Base-by-base conservation (phyloP, 2,888 invertebrate species). In the Odontocolon sp. region DNA sequence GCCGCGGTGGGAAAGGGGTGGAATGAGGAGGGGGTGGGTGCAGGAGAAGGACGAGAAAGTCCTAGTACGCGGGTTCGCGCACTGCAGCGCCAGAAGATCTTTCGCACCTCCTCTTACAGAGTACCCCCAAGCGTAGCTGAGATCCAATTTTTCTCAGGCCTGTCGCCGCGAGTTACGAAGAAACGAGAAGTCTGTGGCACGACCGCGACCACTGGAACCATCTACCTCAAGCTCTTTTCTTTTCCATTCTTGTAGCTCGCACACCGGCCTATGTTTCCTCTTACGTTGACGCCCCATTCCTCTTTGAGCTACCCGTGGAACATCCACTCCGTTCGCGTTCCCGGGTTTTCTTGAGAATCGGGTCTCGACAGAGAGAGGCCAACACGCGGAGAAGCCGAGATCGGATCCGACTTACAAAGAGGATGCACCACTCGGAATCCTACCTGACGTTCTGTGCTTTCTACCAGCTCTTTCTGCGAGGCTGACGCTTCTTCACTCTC, bases 91-190 rank as follows among this genome's bases (percentile, higher is more conserved):
- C 64, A 31, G 61, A 54, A 77, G 73, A 71, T 77, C 71, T 67
- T 78, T 63, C 64, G 71, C 66, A 68, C 50, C 63, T 42, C 31
- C 45, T 63, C 47, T 18, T 6, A 16, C 23, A 9, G 23, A 47
- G 61, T 61, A 57, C 23, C 70, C 63, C 56, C 59, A 71, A 78
- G 75, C 70, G 73, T 63, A 69, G 70, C 75, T 68, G 61, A 63
- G 80, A 87, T 84, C 86, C 89, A 89, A 89, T 89, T 89, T 88
- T 89, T 89, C 87, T 88, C 84, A 78, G 81, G 80, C 82, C 85
- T 88, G 88, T 89, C 89, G 84, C 83, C 81, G 81, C 85, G 85
- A 86, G 86, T 89, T 87, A 89, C 86, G 84, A 84, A 85, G 86
- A 87, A 82, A 87, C 83, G 85, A 84, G 63, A 52, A 69, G 59